A percentile compares a stretch with the other conserved stretches of the same genome.
Evolutionary conservation across 1,140 invertebrate species (phyloP).

Genomic region (Ylistrum balloti): DNA sequence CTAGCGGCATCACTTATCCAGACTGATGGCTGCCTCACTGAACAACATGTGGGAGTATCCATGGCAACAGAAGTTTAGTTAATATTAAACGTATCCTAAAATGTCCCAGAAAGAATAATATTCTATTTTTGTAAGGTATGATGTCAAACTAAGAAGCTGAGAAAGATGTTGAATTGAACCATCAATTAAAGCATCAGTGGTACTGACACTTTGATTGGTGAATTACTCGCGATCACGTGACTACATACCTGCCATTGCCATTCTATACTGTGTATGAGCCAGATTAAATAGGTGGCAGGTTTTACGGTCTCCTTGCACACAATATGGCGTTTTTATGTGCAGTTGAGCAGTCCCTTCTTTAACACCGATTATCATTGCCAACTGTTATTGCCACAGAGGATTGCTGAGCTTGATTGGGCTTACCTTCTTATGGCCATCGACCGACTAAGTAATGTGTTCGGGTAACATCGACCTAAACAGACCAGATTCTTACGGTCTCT

Average conservation of each 20-base stretch:
- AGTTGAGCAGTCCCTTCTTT: neutral
- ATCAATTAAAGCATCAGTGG: too few species aligned
- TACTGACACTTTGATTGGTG: conserved; percentile 16
- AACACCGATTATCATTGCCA: neutral
- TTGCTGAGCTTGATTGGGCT: neutral
- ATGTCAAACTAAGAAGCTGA: too few species aligned
- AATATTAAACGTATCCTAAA: too few species aligned
- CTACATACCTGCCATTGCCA: neutral
- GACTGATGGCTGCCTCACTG: too few species aligned
- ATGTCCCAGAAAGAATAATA: too few species aligned
- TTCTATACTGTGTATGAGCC: neutral
- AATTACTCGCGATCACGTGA: neutral
- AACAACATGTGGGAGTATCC: too few species aligned
- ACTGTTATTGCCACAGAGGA: neutral
- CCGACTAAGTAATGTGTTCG: neutral
- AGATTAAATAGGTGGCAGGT: neutral
- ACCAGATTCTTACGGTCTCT: neutral
- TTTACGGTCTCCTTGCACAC: neutral
- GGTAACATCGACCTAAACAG: neutral
- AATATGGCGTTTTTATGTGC: conserved; percentile 14
- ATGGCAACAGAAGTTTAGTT: too few species aligned
- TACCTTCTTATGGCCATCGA: neutral
- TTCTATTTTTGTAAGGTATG: too few species aligned
- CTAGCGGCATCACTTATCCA: too few species aligned
- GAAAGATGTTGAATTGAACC: too few species aligned